These are phyloP conservation scores for Drosophila ananassae DNA, from an alignment of 1,140 invertebrate genomes.

Conservation along the genomic window DNA sequence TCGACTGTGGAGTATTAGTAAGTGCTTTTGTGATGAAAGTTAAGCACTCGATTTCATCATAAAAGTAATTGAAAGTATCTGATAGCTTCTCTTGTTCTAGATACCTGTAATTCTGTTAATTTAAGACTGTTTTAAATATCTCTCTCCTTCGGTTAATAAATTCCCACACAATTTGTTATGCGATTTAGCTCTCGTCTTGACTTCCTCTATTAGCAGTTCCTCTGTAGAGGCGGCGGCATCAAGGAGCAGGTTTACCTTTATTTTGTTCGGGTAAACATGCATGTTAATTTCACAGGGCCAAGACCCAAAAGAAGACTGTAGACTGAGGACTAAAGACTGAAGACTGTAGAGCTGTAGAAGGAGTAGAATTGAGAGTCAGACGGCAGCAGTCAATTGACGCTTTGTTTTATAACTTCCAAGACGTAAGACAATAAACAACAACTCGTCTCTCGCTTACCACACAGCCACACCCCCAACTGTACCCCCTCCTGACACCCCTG, in stretches of 20 bases:
- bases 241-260: constrained; percentile 38
- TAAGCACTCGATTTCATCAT: neutral
- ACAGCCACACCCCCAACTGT: constrained; percentile 39
- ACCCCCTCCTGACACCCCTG: neutral
- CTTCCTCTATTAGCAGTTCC: constrained; percentile 42
- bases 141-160: neutral
- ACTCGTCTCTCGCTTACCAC: constrained; percentile 33
- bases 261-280: constrained; percentile 42
- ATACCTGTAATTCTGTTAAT: no score
- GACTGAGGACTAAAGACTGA: neutral
- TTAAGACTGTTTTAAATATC: no score
- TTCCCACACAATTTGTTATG: constrained; percentile 37
- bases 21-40: constrained; percentile 14
- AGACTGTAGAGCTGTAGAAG: neutral
- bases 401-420: constrained; percentile 80
- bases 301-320: constrained; percentile 1
- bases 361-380: constrained; percentile 38
- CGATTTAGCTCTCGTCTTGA: constrained; percentile 14
- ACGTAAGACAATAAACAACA: constrained; percentile 76
- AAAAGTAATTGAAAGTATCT: neutral
- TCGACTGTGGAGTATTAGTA: neutral
- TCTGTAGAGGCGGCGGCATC: constrained; percentile 22
- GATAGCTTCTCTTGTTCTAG: no score
- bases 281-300: constrained; percentile 40
- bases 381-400: constrained; percentile 75